Evolutionary conservation across 2,888 invertebrate species (phyloP), one percentile per base, ranked within the genome.

Genomic region (Agriotes lineatus): DNA sequence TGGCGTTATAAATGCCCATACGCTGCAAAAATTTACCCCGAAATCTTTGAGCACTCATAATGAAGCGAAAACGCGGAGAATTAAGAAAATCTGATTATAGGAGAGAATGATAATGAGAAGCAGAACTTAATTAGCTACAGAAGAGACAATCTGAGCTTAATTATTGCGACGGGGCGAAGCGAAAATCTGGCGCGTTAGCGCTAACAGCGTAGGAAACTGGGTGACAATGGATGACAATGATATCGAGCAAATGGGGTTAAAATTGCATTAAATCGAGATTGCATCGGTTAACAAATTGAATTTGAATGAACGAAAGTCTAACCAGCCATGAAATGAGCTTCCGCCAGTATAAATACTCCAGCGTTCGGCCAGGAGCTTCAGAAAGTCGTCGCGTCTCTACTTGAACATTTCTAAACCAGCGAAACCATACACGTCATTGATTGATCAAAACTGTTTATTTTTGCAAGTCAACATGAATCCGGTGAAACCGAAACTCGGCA

Each of bases 341-440:
- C 57, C 60, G 42, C 25, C n/a, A 22, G 25, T 25, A 57, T 72
- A 71, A 71, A 74, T 70, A 73, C 66, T 45, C 59, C 9, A 22
- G 20, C 10, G 39, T 4, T 30, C 12, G 19, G 19, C 10, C 18
- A 22, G n/a, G 48, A 42, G 39, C 70, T 52, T 69, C 76, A 76
- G 71, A 71, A 61, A 75, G 72, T 72, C 61, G 57, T 69, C 71
- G 69, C 52, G 54, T 48, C 62, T 73, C 69, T 68, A 44, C 60
- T 59, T 39, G 67, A 70, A 22, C 66, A 66, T 67, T 72, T 73
- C 70, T 74, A 71, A 61, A 75, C 75, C 74, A 60, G 75, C 63
- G 66, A 66, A 71, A 76, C 78, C 70, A 78, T 76, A 78, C 78
- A 78, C 74, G 78, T 67, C 78, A 78, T 66, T 61, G 39, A 68